Percentiles rank a stretch among this genome's conserved stretches.
Evolutionary conservation across 2,113 vertebrate species (phyloP).

Genomic region (Addax nasomaculatus): DNA sequence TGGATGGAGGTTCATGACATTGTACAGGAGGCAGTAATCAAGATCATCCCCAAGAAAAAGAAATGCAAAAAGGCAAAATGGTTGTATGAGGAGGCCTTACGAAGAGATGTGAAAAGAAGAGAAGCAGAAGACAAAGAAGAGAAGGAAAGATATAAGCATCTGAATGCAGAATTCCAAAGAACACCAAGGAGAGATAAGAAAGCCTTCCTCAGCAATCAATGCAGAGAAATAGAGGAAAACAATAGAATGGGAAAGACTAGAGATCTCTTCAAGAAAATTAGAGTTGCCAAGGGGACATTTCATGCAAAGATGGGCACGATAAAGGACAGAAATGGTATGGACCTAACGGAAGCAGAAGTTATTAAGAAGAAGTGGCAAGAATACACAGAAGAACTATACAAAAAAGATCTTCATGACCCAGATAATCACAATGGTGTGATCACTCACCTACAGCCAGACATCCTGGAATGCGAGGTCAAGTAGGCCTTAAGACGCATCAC

Average conservation of each 20-base stretch:
- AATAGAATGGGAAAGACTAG: background rate
- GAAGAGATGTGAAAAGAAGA: background rate
- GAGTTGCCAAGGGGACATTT: background rate
- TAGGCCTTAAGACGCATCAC: fast-evolving
- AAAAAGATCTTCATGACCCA: background rate
- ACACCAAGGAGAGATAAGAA: background rate
- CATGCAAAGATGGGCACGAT: background rate
- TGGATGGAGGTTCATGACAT: background rate
- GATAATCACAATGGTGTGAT: background rate
- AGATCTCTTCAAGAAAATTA: background rate
- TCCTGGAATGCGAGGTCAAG: background rate
- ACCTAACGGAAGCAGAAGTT: background rate
- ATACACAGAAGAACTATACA: background rate
- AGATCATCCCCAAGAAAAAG: background rate
- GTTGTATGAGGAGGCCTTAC: background rate
- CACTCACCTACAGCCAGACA: background rate
- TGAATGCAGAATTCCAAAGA: background rate
- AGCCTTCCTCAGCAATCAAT: background rate
- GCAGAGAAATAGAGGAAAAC: background rate
- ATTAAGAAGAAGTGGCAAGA: background rate
- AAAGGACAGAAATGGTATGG: background rate
- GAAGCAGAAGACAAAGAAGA: background rate
- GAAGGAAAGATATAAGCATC: background rate
- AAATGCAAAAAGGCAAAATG: background rate
- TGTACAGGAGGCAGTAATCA: background rate